Evolutionary conservation across 2,888 invertebrate species (phyloP).

Genomic region (Aquatica leii): DNA sequence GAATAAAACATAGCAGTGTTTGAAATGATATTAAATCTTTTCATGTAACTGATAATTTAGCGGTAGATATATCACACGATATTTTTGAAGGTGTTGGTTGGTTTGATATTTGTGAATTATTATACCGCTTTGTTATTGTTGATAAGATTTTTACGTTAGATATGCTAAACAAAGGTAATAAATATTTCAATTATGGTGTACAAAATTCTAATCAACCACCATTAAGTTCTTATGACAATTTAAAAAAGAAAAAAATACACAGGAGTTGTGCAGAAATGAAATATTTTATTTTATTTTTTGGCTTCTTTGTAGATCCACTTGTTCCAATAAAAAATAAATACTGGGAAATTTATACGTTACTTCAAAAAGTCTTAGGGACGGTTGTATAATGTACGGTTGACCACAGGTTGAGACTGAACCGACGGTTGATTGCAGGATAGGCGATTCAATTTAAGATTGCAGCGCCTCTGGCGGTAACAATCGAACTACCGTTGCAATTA

Average conservation of each 20-base stretch:
- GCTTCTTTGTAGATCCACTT: constrained; percentile 37
- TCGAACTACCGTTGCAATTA: no score
- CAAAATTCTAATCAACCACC: constrained; percentile 32
- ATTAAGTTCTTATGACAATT: constrained; percentile 22
- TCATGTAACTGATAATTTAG: constrained; percentile 42
- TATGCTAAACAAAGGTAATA: constrained; percentile 28
- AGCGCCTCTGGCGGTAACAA: no score
- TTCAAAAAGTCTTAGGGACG: constrained; percentile 9
- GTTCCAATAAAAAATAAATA: constrained; percentile 26
- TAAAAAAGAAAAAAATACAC: constrained; percentile 35
- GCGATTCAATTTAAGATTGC: no score
- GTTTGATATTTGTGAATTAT: constrained; percentile 13
- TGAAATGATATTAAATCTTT: constrained; percentile 35
- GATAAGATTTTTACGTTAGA: constrained; percentile 31
- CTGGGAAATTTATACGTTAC: constrained; percentile 18
- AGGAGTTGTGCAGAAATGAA: constrained; percentile 43
- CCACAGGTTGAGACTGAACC: no score
- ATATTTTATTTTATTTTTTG: constrained; percentile 35
- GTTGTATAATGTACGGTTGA: constrained; percentile 3
- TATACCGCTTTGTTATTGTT: constrained; percentile 22
- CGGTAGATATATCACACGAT: constrained; percentile 45
- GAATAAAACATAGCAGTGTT: no score
- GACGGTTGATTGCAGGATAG: no score
- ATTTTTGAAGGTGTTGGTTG: constrained; percentile 39
- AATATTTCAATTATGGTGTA: constrained; percentile 31